These are phyloP conservation scores for Theodoxus fluviatilis DNA, from an alignment of 2,888 invertebrate genomes.

Conservation along the genomic window DNA sequence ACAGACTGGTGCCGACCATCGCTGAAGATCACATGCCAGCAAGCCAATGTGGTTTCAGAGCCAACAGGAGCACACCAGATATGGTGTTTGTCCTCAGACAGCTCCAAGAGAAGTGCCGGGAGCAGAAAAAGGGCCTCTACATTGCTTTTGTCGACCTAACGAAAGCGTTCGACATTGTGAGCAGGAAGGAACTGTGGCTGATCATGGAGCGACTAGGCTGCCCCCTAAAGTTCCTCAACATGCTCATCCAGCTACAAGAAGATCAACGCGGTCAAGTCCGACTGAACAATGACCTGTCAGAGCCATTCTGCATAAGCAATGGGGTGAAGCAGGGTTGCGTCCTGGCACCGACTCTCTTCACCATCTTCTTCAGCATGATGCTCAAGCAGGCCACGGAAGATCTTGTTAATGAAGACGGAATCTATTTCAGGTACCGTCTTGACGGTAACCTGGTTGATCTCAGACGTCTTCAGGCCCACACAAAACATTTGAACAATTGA, in stretches of 20 bases:
- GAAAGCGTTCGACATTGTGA: too few species aligned
- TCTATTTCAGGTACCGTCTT: background rate
- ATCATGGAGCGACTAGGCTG: too few species aligned
- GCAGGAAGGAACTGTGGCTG: too few species aligned
- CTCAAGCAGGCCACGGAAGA: background rate
- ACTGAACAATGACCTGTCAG: background rate
- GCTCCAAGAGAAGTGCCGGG: too few species aligned
- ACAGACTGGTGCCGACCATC: background rate
- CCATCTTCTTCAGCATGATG: slow-evolving; percentile 1
- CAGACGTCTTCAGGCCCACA: background rate
- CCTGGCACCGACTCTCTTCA: background rate
- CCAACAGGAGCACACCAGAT: background rate
- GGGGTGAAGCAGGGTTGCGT: background rate
- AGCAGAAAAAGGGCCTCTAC: too few species aligned
- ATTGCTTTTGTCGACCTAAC: too few species aligned
- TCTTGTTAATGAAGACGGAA: background rate
- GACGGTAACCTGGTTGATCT: too few species aligned
- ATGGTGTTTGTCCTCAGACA: too few species aligned
- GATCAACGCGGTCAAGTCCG: background rate
- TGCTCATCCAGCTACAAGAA: background rate
- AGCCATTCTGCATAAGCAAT: background rate
- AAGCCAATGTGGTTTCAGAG: background rate
- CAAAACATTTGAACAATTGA: too few species aligned
- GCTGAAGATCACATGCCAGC: background rate
- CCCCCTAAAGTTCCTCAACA: too few species aligned